Base-by-base conservation (phyloP, 2,797 vertebrate genomes). In the Mus caroli region DNA sequence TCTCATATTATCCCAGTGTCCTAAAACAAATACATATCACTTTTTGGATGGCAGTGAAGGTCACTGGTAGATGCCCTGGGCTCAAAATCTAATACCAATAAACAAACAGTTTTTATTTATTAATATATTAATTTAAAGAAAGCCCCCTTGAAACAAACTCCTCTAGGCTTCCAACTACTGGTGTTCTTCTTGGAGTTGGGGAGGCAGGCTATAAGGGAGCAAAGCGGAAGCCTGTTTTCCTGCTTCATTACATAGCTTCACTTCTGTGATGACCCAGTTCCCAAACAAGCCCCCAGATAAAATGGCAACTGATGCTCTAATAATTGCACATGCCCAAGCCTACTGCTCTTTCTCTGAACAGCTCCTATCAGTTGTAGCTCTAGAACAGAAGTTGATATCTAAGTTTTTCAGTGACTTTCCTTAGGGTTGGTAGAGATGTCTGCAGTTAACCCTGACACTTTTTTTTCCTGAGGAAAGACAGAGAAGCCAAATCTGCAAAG, bases 371-470 rank as follows among this genome's bases (percentile, higher is more conserved):
- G 62, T 43, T 69, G 88, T 71, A 34, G 56, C 78, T 94, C 79
- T 64, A 90, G 85, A 50, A 28, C 15, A 93, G 15, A 62, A 56
- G 43, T 71, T 14, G 46, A 88, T 73, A 84, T 62, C 86, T 94
- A 96, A 75, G 31, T 26, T 82, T 96, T 88, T 87, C 43, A 83
- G 75, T 89, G 67, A 92, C 46, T 69, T 92, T 96, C 76, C 37
- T 96, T 79, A 94, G 91, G 31, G 4, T 71, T 54, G 26, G 9
- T 87, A 50, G 71, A 73, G 79, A 54, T 85, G 86, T 58, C 19
- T 64, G 75, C 79, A 78, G 78, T 88, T 89, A 95, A 89, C 78
- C 22, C 85, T 46, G 22, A 8, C 20, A 91, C 37, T 64, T 62
- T 64, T 67, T 31, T 64, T 85, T 85, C 43, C 78, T 88, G 22